These are phyloP conservation scores for Zaprionus obscuricornis DNA, from an alignment of 2,888 invertebrate genomes.

Conservation along the genomic window DNA sequence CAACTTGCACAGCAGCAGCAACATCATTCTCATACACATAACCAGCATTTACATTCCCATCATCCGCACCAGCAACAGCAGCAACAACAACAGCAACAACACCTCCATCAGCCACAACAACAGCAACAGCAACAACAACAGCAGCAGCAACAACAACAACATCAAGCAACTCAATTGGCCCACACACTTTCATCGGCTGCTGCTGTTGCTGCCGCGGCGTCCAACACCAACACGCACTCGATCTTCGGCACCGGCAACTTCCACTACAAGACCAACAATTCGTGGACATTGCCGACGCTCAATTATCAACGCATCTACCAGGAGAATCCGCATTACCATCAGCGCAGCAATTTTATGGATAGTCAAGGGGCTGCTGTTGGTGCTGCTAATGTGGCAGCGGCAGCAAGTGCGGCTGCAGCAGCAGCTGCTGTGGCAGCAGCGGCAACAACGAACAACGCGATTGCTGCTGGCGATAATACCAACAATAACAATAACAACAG, in stretches of 20 bases:
- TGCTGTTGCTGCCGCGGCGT: slow-evolving; percentile 60
- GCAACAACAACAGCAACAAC: slow-evolving; percentile 54
- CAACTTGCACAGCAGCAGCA: slow-evolving; percentile 60
- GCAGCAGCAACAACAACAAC: slow-evolving; percentile 59
- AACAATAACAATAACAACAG: slow-evolving; percentile 13
- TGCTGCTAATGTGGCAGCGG: slow-evolving; percentile 36
- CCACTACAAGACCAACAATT: slow-evolving; percentile 82
- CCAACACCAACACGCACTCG: slow-evolving; percentile 80
- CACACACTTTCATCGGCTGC: slow-evolving; percentile 74
- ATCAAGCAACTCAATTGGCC: slow-evolving; percentile 73
- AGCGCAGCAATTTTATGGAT: slow-evolving; percentile 78
- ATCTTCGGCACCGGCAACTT: slow-evolving; percentile 82
- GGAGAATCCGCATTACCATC: slow-evolving; percentile 80
- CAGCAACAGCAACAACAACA: slow-evolving; percentile 57
- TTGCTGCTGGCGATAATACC: slow-evolving; percentile 9
- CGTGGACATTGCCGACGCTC: slow-evolving; percentile 82
- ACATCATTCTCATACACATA: slow-evolving; percentile 54
- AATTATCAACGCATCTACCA: slow-evolving; percentile 82
- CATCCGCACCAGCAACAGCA: slow-evolving; percentile 56
- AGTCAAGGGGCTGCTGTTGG: slow-evolving; percentile 21
- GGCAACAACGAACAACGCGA: slow-evolving; percentile 37
- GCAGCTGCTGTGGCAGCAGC: slow-evolving; percentile 32
- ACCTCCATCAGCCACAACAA: slow-evolving; percentile 60
- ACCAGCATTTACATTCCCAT: slow-evolving; percentile 45
- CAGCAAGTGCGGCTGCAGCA: slow-evolving; percentile 49